Base-by-base conservation (phyloP, 1,140 invertebrate species). In the Drosophila leontia region DNA sequence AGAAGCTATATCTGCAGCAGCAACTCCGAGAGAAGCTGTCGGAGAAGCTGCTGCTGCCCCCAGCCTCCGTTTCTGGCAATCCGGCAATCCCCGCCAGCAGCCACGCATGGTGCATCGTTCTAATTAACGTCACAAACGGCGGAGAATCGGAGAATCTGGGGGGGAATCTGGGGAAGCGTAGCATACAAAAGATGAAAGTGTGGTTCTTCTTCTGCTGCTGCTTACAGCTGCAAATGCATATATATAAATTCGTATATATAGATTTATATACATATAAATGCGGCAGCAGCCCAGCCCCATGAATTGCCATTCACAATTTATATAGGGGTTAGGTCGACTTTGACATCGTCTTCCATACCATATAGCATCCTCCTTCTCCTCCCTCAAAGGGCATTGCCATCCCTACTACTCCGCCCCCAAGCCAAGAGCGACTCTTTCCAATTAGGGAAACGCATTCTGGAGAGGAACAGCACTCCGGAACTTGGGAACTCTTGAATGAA, bases 91-190 rank as follows among this genome's bases (percentile, higher is more conserved):
- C 64, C 55, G 23, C 37, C 45, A 26, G 42, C 69, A 75, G 74
- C 80, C 70, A 77, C 75, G 81, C 78, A 85, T 85, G 77, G 72
- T 85, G 82, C 82, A 68, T 68, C 82, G 82, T 84, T 84, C 82
- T 85, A 84, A 84, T 84, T 84, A 85, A 85, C 78, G 82, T 81
- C 82, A 81, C 65, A 71, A 71, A 67, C 62, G 65, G 59, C 61
- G 65, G 61, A 45, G 45, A 83, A 70, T 35, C 62, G 48, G 75
- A 32, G 51, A 45, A 47, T 48, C 57, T n/a, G n/a, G 68, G 42
- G 75, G 58, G 45, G 34, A 61, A 44, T 44, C 53, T 55, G 41
- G 35, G 42, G 35, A 59, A 35, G 34, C 17, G 13, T 6, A 23
- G 41, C 50, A 58, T 42, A 68, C 80, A 83, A 83, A 83, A 76